Percentiles rank a stretch among this genome's conserved stretches.
Conservation (phyloP, 1,140 invertebrate genomes). For the Trichonephila clavata region DNA sequence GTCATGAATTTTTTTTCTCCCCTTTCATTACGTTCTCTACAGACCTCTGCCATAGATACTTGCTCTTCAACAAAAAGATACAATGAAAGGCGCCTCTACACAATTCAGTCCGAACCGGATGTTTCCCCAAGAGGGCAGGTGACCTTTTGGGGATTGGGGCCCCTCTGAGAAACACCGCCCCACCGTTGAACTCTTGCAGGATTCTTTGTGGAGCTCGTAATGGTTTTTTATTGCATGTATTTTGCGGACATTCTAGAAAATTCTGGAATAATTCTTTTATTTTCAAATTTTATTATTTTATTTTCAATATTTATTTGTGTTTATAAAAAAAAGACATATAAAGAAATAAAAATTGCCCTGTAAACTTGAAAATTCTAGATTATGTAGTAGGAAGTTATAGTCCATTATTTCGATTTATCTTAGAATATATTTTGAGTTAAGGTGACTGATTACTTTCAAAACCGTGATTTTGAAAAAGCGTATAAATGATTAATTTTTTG, state of each 20-base stretch:
- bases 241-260: not conserved
- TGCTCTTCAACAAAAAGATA: not conserved
- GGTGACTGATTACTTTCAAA: no score
- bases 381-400: no score
- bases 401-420: no score
- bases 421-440: no score
- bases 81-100: not conserved
- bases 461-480: no score
- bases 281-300: not conserved
- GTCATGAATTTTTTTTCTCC: not conserved
- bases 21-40: not conserved
- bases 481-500: no score
- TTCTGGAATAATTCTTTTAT: not conserved
- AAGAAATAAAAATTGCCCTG: no score
- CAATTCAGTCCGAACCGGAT: not conserved
- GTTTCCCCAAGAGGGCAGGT: conserved; percentile 5
- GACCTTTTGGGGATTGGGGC: not conserved
- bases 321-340: no score
- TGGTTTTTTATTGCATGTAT: not conserved
- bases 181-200: not conserved
- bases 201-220: not conserved
- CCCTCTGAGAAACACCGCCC: not conserved
- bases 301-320: no score
- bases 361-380: no score
- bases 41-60: not conserved